Evolutionary conservation across 64 coral and sea anemone species (phyloP).

Genomic region (Actinia tenebrosa): DNA sequence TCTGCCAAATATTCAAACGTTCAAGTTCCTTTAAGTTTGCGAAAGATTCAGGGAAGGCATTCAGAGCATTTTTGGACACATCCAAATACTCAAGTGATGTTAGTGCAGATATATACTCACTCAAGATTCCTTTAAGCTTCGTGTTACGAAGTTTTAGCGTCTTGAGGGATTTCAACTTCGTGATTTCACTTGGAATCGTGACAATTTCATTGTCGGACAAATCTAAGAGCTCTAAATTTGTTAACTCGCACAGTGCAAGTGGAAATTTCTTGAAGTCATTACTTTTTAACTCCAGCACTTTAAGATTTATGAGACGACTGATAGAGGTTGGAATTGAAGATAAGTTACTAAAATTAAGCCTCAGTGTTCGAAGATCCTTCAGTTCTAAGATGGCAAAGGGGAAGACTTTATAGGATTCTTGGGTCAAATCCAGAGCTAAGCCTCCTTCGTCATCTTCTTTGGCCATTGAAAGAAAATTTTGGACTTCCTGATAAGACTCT

Average conservation of each 20-base stretch:
- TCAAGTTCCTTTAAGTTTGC: not conserved
- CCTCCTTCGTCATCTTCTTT: not conserved
- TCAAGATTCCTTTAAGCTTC: not conserved
- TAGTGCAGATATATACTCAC: slow-evolving; percentile 17
- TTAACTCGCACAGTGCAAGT: not conserved
- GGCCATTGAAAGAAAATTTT: not conserved
- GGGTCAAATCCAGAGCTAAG: not conserved
- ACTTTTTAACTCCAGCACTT: not conserved
- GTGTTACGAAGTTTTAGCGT: not conserved
- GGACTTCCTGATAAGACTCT: not conserved
- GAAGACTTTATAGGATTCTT: not conserved
- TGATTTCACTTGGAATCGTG: not conserved
- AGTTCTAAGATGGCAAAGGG: not conserved
- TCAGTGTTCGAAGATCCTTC: not conserved
- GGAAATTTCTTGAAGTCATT: slow-evolving; percentile 9
- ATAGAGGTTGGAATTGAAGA: slow-evolving; percentile 1
- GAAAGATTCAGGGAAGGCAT: not conserved
- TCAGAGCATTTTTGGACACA: slow-evolving; percentile 14
- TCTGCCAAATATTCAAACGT: slow-evolving; percentile 19
- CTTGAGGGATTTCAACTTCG: not conserved
- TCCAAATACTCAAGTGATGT: slow-evolving; percentile 15
- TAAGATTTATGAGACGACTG: not conserved
- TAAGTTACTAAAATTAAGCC: not conserved
- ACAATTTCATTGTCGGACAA: slow-evolving; percentile 11
- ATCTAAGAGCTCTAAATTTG: slow-evolving; percentile 1